Evolutionary conservation across 2,888 invertebrate genomes (phyloP).

Genomic region (Campoplex nolae): DNA sequence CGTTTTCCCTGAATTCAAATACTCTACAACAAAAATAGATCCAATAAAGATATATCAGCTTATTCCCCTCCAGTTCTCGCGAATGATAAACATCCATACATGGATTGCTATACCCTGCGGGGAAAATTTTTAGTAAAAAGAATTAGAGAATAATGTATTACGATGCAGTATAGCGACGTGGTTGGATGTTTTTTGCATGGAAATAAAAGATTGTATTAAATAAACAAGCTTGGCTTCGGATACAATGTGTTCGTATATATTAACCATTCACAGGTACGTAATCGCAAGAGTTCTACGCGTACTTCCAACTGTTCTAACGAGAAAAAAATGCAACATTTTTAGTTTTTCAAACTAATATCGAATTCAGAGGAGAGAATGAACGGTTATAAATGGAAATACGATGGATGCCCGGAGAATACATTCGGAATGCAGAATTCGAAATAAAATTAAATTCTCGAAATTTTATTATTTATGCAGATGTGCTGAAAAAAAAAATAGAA

Average conservation of each 20-base stretch:
- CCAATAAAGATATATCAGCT: background rate
- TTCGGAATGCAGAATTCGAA: too few species aligned
- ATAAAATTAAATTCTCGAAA: too few species aligned
- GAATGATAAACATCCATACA: conserved; percentile 7
- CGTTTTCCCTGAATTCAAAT: background rate
- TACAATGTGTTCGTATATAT: background rate
- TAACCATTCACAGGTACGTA: background rate
- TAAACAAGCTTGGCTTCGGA: background rate
- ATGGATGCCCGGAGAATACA: background rate
- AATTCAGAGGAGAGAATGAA: background rate
- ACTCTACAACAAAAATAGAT: background rate
- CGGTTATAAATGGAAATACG: background rate
- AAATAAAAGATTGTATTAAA: background rate
- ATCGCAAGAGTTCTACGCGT: background rate
- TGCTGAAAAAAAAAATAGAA: background rate
- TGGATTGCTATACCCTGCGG: background rate
- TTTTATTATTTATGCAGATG: background rate
- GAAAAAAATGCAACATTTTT: conserved; percentile 7
- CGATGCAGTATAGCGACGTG: background rate
- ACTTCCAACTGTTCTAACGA: background rate
- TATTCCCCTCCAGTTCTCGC: background rate
- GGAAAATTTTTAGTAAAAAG: background rate
- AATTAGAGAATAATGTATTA: background rate
- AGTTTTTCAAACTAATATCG: background rate
- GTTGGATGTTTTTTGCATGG: background rate